Percentiles rank a stretch among this genome's conserved stretches.
These are phyloP conservation scores for Icerya purchasi DNA, from an alignment of 2,888 invertebrate species.

Conservation along the genomic window DNA sequence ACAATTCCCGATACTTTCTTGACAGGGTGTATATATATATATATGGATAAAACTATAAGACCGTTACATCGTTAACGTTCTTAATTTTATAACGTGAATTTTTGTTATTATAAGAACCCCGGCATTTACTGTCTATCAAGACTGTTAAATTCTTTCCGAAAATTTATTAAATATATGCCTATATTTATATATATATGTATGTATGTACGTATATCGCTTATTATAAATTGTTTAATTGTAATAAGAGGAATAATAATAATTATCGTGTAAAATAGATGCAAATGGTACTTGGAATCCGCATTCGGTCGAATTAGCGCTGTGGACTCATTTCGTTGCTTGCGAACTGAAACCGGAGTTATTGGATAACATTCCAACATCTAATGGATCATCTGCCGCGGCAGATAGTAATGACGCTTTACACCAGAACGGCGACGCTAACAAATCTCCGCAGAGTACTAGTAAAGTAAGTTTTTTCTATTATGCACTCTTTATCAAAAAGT, in stretches of 20 bases:
- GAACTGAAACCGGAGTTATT: slow-evolving; percentile 67
- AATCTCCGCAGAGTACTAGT: too few relatives aligned
- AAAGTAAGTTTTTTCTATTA: too few relatives aligned
- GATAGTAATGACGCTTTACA: slow-evolving; percentile 14
- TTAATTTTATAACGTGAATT: too few relatives aligned
- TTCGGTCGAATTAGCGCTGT: slow-evolving; percentile 71
- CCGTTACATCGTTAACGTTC: too few relatives aligned
- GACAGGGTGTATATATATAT: too few relatives aligned
- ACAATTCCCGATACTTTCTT: too few relatives aligned
- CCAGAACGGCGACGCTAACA: slow-evolving; percentile 18
- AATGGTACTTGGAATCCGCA: slow-evolving; percentile 34
- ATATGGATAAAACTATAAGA: too few relatives aligned
- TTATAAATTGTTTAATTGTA: background rate
- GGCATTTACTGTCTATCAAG: too few relatives aligned
- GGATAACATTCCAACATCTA: slow-evolving; percentile 40
- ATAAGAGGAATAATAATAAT: background rate
- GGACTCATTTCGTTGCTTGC: slow-evolving; percentile 76
- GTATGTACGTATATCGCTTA: slow-evolving; percentile 15
- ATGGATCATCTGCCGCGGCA: slow-evolving; percentile 15
- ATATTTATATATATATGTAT: slow-evolving; percentile 14
- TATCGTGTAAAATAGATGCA: slow-evolving; percentile 22
- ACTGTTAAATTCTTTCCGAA: background rate
- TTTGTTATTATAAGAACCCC: too few relatives aligned
- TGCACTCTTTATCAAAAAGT: too few relatives aligned
- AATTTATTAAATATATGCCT: background rate